These are phyloP conservation scores for Cavia aperea DNA, from an alignment of 2,113 vertebrate genomes.

Conservation along the genomic window DNA sequence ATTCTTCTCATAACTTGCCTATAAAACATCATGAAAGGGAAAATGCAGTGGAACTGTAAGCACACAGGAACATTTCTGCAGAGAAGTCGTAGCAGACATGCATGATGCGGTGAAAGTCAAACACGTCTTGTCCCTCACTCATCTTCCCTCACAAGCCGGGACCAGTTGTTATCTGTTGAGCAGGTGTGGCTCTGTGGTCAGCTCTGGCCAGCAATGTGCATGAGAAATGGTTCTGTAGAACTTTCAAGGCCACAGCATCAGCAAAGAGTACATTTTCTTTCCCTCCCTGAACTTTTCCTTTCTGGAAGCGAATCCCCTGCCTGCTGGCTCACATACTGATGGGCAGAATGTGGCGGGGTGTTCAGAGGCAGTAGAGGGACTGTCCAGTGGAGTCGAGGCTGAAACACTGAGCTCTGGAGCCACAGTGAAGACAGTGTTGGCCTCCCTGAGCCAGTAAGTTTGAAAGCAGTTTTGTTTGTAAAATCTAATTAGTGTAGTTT, in stretches of 20 bases:
- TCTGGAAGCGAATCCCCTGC: not conserved
- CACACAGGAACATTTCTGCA: not conserved
- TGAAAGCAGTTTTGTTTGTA: not conserved
- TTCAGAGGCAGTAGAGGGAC: not conserved
- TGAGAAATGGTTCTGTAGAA: not conserved
- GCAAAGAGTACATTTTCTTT: not conserved
- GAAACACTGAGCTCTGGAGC: not conserved
- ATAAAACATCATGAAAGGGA: not conserved
- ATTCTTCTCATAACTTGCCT: not conserved
- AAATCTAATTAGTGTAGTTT: not conserved
- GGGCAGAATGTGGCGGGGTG: too few species aligned
- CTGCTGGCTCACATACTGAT: accelerated
- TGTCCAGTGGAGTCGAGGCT: not conserved
- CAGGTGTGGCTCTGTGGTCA: not conserved
- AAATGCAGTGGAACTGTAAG: not conserved
- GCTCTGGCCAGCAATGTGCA: not conserved
- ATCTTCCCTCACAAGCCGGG: not conserved
- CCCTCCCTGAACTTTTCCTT: not conserved
- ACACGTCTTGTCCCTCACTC: not conserved
- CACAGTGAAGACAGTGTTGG: not conserved
- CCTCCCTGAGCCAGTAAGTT: not conserved
- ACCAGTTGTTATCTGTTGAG: not conserved
- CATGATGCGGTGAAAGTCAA: not conserved
- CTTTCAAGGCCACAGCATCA: not conserved
- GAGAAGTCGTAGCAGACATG: not conserved